Base-by-base conservation (phyloP, 1,140 invertebrate species). In the Tribolium madens region DNA sequence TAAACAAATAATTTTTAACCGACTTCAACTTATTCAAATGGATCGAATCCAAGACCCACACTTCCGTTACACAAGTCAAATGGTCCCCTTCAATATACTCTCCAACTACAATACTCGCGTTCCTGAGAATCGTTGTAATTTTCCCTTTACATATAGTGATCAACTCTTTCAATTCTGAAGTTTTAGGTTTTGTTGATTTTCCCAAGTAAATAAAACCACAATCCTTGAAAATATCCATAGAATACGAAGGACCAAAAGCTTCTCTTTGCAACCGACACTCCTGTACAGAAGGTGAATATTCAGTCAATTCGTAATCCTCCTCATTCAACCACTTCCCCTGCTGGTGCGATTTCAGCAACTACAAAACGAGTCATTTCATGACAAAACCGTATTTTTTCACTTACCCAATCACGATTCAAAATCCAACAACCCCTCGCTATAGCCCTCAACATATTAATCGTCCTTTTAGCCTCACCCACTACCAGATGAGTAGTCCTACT, bases 341-440 rank as follows among this genome's bases (percentile, higher is more conserved):
- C 64, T 87, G 81, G 12, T 88, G 18, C 0, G 88, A 90, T 12
- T 72, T 73, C 12, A 53, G 6, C 33, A 48, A 26, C 21, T 71
- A 14, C 13, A 21, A 71, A n/a, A 47, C 0, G 3, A 71, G n/a
- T 3, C 0, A 10, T 12, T 15, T 71, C 9, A n/a, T 71, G 15
- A 14, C 33, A 71, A 71, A 47, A 71, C 12, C 15, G 7, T 48
- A 13, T n/a, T n/a, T n/a, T n/a, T n/a, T 12, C 15, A 81, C 82
- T 83, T 84, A 88, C 87, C 90, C 90, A 91, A 57, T 88, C 86
- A 52, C 85, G 83, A 26, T 83, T 85, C 1, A 91, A 70, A 71
- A 91, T 88, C 89, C 89, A 90, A 75, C 88, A 88, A 1, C 89
- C 89, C 47, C 88, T 84, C 75, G 87, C 85, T 1, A 90, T 80